Evolutionary conservation across 2,113 vertebrate species (phyloP).

Genomic region (Apistogramma diplotaenia): DNA sequence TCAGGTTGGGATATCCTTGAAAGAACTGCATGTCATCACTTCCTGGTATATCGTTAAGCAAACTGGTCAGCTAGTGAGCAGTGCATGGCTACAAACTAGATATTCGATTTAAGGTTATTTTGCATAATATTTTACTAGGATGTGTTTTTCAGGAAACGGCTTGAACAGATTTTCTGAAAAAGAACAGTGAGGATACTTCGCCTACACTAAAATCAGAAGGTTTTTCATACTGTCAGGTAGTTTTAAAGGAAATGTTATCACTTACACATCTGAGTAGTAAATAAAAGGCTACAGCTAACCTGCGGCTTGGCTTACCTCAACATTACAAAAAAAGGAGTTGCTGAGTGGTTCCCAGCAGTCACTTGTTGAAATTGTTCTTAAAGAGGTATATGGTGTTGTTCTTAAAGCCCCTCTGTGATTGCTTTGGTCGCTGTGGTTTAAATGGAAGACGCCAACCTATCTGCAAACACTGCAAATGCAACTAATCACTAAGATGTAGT

Average conservation of each 20-base stretch:
- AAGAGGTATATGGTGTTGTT: background rate
- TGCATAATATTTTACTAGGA: background rate
- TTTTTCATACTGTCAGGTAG: background rate
- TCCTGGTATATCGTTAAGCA: background rate
- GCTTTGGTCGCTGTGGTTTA: background rate
- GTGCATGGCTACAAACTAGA: background rate
- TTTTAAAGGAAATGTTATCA: background rate
- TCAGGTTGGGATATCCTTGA: constrained; percentile 12
- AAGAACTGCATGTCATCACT: background rate
- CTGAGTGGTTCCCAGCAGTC: background rate
- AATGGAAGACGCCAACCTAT: background rate
- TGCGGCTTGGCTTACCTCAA: background rate
- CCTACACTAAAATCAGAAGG: background rate
- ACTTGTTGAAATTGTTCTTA: background rate
- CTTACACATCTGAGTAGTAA: background rate
- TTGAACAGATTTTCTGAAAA: background rate
- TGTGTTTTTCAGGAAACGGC: background rate
- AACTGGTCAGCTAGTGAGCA: background rate
- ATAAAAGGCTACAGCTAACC: background rate
- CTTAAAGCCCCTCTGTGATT: background rate
- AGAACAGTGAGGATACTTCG: background rate
- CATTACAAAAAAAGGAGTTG: background rate
- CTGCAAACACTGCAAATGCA: background rate
- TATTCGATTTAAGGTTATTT: background rate
- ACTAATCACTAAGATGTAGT: background rate